phyloP scores from a whole-genome alignment of 1,140 invertebrate genomes.

The Drosophila tani region DNA sequence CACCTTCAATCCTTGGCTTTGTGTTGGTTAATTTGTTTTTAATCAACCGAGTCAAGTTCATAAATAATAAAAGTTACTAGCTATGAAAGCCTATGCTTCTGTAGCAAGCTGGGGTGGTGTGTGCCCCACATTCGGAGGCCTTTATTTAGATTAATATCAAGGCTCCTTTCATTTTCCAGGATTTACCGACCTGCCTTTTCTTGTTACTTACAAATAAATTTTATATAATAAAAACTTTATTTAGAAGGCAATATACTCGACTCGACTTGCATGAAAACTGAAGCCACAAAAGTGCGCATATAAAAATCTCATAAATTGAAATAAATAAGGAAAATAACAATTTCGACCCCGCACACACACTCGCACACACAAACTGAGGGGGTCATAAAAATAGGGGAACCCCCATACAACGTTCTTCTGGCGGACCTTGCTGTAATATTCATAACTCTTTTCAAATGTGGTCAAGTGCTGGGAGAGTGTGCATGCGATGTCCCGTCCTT shows the following conservation, averaged over 20 bases:
- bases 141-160: conserved; percentile 32
- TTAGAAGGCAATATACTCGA: conserved; percentile 60
- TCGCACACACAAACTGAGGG: neutral
- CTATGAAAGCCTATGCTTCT: neutral
- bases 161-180: conserved; percentile 11
- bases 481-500: conserved; percentile 11
- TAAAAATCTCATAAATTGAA: conserved; percentile 82
- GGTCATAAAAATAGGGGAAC: conserved; percentile 21
- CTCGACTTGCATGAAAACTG: conserved; percentile 34
- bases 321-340: conserved; percentile 82
- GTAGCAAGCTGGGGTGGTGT: neutral
- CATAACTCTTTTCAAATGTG: conserved; percentile 83
- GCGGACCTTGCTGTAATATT: conserved; percentile 71
- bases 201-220: conserved; percentile 47
- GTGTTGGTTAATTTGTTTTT: conserved; percentile 8
- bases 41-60: neutral
- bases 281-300: conserved; percentile 73
- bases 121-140: neutral
- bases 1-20: neutral
- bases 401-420: conserved; percentile 19
- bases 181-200: conserved; percentile 13
- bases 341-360: conserved; percentile 46
- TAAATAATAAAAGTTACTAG: neutral
- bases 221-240: conserved; percentile 41
- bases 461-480: conserved; percentile 62